Base-by-base conservation (phyloP, 2,113 vertebrate species). In the Apodemus speciosus region DNA sequence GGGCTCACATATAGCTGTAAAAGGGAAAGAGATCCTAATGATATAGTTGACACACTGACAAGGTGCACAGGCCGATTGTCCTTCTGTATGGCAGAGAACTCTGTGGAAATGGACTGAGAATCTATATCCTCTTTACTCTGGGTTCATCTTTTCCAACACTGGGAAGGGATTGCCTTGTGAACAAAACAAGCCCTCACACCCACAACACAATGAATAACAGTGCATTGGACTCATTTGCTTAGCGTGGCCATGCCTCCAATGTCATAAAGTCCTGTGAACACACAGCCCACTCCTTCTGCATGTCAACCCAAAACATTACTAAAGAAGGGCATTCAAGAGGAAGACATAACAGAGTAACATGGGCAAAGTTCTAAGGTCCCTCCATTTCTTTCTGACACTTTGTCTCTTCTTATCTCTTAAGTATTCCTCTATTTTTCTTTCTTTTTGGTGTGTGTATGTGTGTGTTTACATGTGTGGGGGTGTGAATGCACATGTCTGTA, bases 1-100 rank as follows among this genome's bases (percentile, higher is more conserved):
- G 51, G 98, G 98, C 93, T 98, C 98, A 96, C 99, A 99, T 35
- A 98, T 96, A 96, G 99, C 99, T 99, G 98, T 92, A 91, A 96
- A 97, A 97, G 88, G 66, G 97, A 97, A 96, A 98, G 81, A 94
- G 71, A 53, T 77, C 73, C 76, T 56, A 73, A 77, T 46, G 43
- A 35, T 32, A 49, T 40, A n/a, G 66, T 51, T 38, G 51, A 38
- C 20, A 14, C 15, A 18, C 60, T 13, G 72, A 76, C 43, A 75
- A 86, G 3, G 18, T 35, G 21, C 0, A 3, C 9, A 3, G 2
- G 53, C 38, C 16, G 20, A 49, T 3, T 0, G 0, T 38, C 51
- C 43, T 69, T 85, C n/a, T 15, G 2, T 23, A 10, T 1, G 16
- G 6, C 43, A 89, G 46, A 76, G 68, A 79, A 81, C 43, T 60